Base-by-base conservation (phyloP, 2,113 vertebrate genomes). In the Aix galericulata region DNA sequence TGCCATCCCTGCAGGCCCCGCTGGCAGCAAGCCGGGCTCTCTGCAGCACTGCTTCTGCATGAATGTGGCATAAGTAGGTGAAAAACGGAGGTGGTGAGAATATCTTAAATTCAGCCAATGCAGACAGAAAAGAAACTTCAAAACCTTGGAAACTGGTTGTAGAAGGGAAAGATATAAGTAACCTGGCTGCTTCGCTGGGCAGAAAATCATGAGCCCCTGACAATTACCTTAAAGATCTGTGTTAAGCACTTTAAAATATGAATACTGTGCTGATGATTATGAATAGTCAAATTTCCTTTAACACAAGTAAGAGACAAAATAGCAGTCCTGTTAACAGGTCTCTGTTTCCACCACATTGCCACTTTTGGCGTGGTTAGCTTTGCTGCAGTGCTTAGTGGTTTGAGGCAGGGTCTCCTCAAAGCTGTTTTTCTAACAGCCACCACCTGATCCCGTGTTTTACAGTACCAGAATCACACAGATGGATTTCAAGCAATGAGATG, bases 281-380 rank as follows among this genome's bases (percentile, higher is more conserved):
- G 6, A 50, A 52, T 8, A 60, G 69, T 63, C 10, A 82, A 42
- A 53, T 79, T 67, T 32, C 42, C 40, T 71, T 67, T 78, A 76
- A 64, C 23, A 64, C 3, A 64, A 17, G 7, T 21, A 42, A 50
- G 26, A 27, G 42, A 56, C 22, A 72, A 94, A 76, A 18, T 11
- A 75, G 21, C 62, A 21, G 26, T 59, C 42, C 31, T 16, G 31
- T 29, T 23, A 67, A 58, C 29, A 29, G 8, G 72, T 26, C 52
- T 82, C 52, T 17, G 32, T 10, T 66, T 64, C 12, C 4, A 36
- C 53, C 9, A 27, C 6, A 38, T 3, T 31, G 22, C 69, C 83
- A 36, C 7, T 87, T 84, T 56, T 58, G 20, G 52, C 0, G 0
- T n/a, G 34, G 23, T 53, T 32, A 3, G 7, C 68, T 73, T 80